Evolutionary conservation across 23 tunicate genomes (phyloP).

Genomic region (Oikopleura dioica): DNA sequence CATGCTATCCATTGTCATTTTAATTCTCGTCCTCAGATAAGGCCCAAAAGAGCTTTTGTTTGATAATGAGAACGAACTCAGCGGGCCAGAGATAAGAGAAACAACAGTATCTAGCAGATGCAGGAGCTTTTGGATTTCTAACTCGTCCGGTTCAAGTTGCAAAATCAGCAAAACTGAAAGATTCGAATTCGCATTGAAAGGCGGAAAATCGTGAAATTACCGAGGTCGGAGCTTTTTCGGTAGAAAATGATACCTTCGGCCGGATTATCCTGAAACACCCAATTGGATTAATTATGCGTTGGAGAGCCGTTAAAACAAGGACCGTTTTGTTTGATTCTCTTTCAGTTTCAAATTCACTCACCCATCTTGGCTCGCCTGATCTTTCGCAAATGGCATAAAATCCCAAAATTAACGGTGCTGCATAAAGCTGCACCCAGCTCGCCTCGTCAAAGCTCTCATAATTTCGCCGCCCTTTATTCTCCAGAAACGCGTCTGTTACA

Average conservation of each 20-base stretch:
- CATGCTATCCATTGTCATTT: not conserved
- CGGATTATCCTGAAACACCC: not conserved
- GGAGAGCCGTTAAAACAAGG: no score
- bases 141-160: not conserved
- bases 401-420: not conserved
- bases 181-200: no score
- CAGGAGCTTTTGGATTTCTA: not conserved
- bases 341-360: no score
- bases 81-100: not conserved
- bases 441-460: not conserved
- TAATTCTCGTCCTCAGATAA: not conserved
- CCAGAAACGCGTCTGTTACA: not conserved
- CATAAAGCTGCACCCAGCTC: not conserved
- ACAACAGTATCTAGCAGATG: not conserved
- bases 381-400: not conserved
- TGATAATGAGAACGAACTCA: not conserved
- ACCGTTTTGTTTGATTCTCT: no score
- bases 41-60: not conserved
- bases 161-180: not conserved
- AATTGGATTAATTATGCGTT: no score
- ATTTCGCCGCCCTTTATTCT: not conserved
- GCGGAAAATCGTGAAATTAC: no score
- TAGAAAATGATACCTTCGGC: not conserved
- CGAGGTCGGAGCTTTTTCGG: not conserved
- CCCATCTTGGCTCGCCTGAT: no score